phyloP scores from a whole-genome alignment of 2,797 vertebrate species.

The Rhynchotus rufescens region DNA sequence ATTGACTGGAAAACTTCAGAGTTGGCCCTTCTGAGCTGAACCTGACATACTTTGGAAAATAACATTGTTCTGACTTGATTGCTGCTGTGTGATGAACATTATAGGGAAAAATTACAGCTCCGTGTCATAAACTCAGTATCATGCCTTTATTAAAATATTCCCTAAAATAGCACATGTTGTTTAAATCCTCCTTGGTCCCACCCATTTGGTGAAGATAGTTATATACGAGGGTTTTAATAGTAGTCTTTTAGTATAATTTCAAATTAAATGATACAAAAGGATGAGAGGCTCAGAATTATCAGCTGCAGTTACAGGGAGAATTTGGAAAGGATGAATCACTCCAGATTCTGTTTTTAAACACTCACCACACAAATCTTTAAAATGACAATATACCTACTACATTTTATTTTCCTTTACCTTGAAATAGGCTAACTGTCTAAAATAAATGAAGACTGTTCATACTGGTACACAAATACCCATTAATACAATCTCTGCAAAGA shows the following conservation, averaged over 20 bases:
- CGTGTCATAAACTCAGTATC: background rate
- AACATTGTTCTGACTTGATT: background rate
- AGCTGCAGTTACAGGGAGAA: background rate
- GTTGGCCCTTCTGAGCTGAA: background rate
- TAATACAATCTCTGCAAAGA: background rate
- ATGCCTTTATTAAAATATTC: background rate
- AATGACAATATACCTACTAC: background rate
- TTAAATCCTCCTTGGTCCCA: background rate
- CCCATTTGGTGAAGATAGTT: background rate
- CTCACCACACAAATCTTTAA: background rate
- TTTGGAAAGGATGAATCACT: background rate
- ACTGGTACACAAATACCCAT: background rate
- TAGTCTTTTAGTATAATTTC: background rate
- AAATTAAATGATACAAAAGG: background rate
- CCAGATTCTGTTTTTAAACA: background rate
- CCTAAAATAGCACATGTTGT: background rate
- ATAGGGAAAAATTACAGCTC: background rate
- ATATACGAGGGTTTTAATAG: background rate
- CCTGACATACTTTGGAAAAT: background rate
- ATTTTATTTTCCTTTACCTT: background rate
- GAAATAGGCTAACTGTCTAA: background rate
- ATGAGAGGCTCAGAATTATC: background rate
- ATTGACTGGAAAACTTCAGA: background rate
- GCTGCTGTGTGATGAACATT: background rate
- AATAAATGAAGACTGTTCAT: background rate